Evolutionary conservation across 1,140 invertebrate species (phyloP), one percentile per base, ranked within the genome.

Genomic region (Akabosia matsudoensis): DNA sequence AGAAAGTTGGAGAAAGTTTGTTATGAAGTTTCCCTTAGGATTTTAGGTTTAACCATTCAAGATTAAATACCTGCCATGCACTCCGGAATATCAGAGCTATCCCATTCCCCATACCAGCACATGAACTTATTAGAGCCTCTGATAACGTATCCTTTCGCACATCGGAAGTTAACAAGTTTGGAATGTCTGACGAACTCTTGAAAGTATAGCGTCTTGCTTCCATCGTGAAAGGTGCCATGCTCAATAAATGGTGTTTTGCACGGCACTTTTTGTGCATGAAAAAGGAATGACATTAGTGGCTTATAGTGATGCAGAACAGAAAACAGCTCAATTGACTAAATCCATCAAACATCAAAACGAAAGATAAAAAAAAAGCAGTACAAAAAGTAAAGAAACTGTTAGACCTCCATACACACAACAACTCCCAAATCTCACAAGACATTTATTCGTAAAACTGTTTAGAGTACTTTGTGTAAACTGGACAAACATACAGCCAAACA

Each of bases 31-130:
- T 79, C 33, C 81, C n/a, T n/a, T n/a, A n/a, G n/a, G n/a, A n/a
- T 84, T 28, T 90, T 88, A 77, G 82, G 0, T 90, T 90, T 91
- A 91, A 93, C 79, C 92, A 90, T 16, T 92, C 92, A 7, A 18
- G 7, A 22, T 56, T 24, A 56, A 56, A 80, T 91, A 72, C 70
- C 70, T 72, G 22, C 13, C 33, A 72, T 45, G 70, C 33, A 45
- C 45, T 72, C 37, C 10, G 33, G 33, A 72, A 72, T 72, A 45
- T 72, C 37, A 4, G 70, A n/a, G 28, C 2, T 24, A 14, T 51
- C 37, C 37, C 70, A 72, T 37, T 51, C 33, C 4, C 37, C 70
- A 72, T 37, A 90, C 87, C 89, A 92, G 82, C 92, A 94, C 31
- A 89, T 86, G n/a, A 94, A 84, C 81, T 90, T 90, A 16, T 88